Conservation (phyloP, 2,888 invertebrate species). For the Catocala nupta region DNA sequence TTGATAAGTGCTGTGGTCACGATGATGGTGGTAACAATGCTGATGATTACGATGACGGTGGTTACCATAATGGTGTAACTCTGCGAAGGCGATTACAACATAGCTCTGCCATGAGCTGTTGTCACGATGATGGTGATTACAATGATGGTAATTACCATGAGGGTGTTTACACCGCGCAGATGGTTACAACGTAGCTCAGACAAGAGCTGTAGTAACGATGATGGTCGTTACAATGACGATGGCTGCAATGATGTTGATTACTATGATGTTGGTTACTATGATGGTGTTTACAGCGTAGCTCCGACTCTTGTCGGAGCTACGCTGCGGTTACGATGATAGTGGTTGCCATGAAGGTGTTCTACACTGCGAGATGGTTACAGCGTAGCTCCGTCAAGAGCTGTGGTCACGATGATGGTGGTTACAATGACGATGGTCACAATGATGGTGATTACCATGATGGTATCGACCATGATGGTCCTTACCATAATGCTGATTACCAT, state of each 20-base stretch:
- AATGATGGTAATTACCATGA: not conserved
- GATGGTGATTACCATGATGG: conserved; percentile 1
- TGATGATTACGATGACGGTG: conserved; percentile 17
- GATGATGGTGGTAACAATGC: not conserved
- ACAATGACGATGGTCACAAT: not conserved
- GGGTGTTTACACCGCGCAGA: not conserved
- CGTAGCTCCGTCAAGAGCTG: not conserved
- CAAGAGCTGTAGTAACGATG: conserved; percentile 16
- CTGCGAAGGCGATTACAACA: too few relatives aligned
- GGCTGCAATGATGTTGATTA: not conserved
- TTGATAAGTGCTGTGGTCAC: not conserved
- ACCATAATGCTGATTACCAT: conserved; percentile 6
- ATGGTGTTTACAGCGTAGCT: not conserved
- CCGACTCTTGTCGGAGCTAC: too few relatives aligned
- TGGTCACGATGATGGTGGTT: not conserved
- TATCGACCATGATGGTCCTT: conserved; percentile 4
- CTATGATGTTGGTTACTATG: not conserved
- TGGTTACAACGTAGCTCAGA: conserved; percentile 13
- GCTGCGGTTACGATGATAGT: not conserved
- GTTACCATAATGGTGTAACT: conserved; percentile 6
- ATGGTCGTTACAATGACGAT: not conserved
- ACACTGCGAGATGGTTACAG: conserved; percentile 4
- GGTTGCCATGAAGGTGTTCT: not conserved
- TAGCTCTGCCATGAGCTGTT: not conserved
- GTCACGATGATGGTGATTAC: not conserved